Conservation (phyloP, 2,888 invertebrate species). For the Invenusta paracnida region DNA sequence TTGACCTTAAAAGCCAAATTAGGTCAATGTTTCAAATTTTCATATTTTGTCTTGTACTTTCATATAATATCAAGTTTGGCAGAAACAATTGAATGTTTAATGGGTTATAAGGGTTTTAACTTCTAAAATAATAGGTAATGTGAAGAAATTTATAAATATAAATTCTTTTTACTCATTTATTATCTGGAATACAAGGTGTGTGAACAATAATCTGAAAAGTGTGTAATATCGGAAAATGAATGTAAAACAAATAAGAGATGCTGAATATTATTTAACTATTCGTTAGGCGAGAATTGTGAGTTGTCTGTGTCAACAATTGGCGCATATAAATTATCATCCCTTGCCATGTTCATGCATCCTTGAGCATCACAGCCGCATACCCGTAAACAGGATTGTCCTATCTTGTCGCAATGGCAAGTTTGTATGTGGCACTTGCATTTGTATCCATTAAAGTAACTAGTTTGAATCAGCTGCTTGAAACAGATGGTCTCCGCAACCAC, state of each 20-base stretch:
- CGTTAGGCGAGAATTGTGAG: neutral
- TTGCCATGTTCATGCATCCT: constrained; percentile 11
- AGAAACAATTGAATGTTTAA: neutral
- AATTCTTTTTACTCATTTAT: neutral
- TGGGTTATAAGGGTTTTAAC: neutral
- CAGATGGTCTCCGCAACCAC: constrained; percentile 14
- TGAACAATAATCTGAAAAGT: neutral
- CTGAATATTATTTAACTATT: neutral
- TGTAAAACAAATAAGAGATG: neutral
- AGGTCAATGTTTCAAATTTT: neutral
- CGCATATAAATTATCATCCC: neutral
- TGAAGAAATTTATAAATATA: neutral
- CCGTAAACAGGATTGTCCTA: neutral
- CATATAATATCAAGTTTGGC: neutral
- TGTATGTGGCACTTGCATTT: neutral
- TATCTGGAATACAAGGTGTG: too few relatives aligned
- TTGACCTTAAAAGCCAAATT: constrained; percentile 7
- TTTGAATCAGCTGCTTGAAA: constrained; percentile 8
- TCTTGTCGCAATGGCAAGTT: constrained; percentile 1
- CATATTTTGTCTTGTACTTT: constrained; percentile 15
- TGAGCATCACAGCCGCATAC: constrained; percentile 13
- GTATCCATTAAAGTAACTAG: neutral
- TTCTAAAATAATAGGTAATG: neutral
- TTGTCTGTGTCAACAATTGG: constrained; percentile 13
- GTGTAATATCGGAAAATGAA: neutral